Evolutionary conservation across 64 coral and sea anemone genomes (phyloP).

Genomic region (Dendronephthya gigantea): DNA sequence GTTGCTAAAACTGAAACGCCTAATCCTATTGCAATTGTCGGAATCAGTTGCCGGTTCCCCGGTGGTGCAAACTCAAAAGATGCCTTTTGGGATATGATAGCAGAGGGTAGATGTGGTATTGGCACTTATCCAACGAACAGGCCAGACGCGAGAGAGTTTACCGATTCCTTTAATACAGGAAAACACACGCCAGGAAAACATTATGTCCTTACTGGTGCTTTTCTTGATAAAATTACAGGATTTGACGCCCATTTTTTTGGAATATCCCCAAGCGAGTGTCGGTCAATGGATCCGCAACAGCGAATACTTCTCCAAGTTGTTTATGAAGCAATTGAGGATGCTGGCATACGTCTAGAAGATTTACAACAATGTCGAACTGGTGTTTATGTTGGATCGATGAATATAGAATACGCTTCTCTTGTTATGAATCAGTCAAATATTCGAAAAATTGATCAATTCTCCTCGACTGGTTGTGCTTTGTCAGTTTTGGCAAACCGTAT

Average conservation of each 20-base stretch:
- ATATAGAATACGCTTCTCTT: slow-evolving; percentile 34
- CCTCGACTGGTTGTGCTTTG: slow-evolving; percentile 48
- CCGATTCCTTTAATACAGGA: background rate
- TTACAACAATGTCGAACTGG: slow-evolving; percentile 61
- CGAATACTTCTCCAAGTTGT: slow-evolving; percentile 13
- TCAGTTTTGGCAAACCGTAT: slow-evolving; percentile 72
- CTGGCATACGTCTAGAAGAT: slow-evolving; percentile 62
- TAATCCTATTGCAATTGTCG: background rate
- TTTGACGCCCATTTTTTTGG: background rate
- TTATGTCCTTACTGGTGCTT: background rate
- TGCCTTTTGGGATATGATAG: slow-evolving; percentile 5
- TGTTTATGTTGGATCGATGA: slow-evolving; percentile 67
- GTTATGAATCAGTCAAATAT: slow-evolving; percentile 28
- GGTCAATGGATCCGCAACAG: background rate
- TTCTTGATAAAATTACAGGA: background rate
- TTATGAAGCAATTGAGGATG: slow-evolving; percentile 34
- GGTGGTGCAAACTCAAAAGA: background rate
- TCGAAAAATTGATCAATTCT: slow-evolving; percentile 58
- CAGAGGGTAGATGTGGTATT: background rate
- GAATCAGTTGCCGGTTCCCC: background rate
- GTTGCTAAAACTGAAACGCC: too few relatives aligned
- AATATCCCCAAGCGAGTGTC: background rate
- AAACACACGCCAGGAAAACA: background rate
- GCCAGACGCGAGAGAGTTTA: background rate
- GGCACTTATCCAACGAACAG: background rate